Base-by-base conservation (phyloP, 2,113 vertebrate species). In the Anoura caudifer region DNA sequence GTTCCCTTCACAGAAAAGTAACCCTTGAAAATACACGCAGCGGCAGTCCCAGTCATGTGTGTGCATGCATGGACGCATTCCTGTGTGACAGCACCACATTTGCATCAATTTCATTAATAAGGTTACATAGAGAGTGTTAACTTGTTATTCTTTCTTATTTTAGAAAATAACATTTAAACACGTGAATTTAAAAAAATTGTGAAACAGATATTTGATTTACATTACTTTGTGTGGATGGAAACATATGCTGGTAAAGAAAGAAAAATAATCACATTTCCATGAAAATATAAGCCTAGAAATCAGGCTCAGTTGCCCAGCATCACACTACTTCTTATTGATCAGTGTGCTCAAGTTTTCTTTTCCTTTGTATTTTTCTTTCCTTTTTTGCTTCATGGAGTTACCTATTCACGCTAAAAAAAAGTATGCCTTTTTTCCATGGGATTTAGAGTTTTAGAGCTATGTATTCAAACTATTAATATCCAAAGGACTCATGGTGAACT, bases 1-100 rank as follows among this genome's bases (percentile, higher is more conserved):
- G 95, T 91, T 97, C 77, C 90, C 45, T 94, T 81, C 5, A 6
- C 79, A 63, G 94, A 93, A 96, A 97, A 97, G 82, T 97, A 96
- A 83, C 94, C 41, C 41, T 82, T 20, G 4, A 73, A 52, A 67
- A 93, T 96, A 97, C 97, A 97, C 90, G 94, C 95, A 95, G 81
- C 28, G 5, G 15, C 47, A 90, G 26, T 38, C 73, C 92, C 95
- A 43, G 61, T 9, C 70, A 43, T 79, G 2, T 52, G 61, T 70
- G 20, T 38, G 50, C 26, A 16, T 67, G 43, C n/a, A 26, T 43
- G 26, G 54, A 36, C 0, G 43, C 47, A 7, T 26, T 75, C 33
- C 13, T 96, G 93, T 47, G n/a, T 1, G 22, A 38, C 16, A 45
- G 24, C 24, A 76, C 3, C 87, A n/a, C 79, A 77, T 2, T 45